phyloP scores from a whole-genome alignment of 2,113 vertebrate genomes.

The Pionites leucogaster region DNA sequence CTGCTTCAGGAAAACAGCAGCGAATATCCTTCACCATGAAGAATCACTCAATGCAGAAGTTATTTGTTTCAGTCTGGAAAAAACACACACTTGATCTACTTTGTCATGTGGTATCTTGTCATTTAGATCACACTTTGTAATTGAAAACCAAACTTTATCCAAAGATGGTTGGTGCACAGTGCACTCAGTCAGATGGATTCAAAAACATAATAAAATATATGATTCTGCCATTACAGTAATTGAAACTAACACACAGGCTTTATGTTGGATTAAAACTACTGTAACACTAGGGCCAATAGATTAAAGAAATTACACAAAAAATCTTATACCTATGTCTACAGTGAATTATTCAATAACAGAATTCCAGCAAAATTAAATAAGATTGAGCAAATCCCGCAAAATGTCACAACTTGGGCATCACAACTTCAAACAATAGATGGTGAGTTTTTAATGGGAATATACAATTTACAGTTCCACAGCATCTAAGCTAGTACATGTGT shows the following conservation, averaged over 20 bases:
- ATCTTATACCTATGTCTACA: neutral
- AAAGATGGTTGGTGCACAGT: neutral
- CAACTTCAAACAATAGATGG: neutral
- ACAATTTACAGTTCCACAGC: neutral
- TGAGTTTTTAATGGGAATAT: neutral
- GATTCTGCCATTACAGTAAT: neutral
- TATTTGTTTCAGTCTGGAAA: constrained; percentile 11
- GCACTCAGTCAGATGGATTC: neutral
- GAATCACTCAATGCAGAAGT: constrained; percentile 21
- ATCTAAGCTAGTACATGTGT: neutral
- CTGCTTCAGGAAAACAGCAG: neutral
- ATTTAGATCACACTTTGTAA: constrained; percentile 47
- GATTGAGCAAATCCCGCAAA: neutral
- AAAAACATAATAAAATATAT: neutral
- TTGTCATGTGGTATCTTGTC: constrained; percentile 57
- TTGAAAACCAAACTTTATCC: constrained; percentile 55
- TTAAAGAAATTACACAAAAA: neutral
- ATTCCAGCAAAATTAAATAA: neutral
- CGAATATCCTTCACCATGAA: constrained; percentile 53
- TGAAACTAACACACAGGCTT: neutral
- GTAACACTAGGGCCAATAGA: neutral
- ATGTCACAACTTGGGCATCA: neutral
- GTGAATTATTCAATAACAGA: neutral
- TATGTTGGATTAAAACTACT: neutral
- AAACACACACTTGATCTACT: constrained; percentile 1